Evolutionary conservation across 2,113 vertebrate genomes (phyloP).

Genomic region (Dolichallabes microphthalmus): DNA sequence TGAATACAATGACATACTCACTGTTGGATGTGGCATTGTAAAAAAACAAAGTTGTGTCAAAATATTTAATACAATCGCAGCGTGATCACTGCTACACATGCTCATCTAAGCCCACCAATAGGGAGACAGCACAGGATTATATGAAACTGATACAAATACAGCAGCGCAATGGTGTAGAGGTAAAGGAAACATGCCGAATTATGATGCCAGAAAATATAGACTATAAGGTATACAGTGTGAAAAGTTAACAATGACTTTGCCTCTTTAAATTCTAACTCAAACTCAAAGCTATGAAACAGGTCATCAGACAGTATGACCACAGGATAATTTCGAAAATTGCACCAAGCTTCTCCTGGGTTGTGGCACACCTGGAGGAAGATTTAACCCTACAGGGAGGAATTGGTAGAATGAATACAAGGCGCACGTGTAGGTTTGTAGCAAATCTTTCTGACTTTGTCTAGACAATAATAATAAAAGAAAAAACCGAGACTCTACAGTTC

Average conservation of each 20-base stretch:
- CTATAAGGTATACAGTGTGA: neutral
- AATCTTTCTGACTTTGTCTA: neutral
- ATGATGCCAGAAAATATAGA: neutral
- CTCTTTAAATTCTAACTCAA: neutral
- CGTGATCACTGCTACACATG: no score
- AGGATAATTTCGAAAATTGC: neutral
- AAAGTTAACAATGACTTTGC: neutral
- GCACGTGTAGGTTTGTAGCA: neutral
- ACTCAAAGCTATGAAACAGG: neutral
- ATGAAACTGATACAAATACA: no score
- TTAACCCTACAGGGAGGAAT: neutral
- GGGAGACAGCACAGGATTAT: no score
- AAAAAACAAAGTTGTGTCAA: no score
- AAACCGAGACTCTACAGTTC: neutral
- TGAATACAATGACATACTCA: no score
- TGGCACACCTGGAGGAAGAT: neutral
- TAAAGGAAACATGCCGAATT: neutral
- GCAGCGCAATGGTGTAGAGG: no score
- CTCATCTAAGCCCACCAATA: no score
- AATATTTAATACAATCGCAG: no score
- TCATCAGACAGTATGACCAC: neutral
- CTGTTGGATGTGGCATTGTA: no score
- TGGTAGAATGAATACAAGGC: neutral
- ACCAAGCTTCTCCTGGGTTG: no score
- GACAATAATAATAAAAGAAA: no score